These are phyloP conservation scores for Brachionus plicatilis DNA, from an alignment of 1,140 invertebrate species.

Conservation along the genomic window DNA sequence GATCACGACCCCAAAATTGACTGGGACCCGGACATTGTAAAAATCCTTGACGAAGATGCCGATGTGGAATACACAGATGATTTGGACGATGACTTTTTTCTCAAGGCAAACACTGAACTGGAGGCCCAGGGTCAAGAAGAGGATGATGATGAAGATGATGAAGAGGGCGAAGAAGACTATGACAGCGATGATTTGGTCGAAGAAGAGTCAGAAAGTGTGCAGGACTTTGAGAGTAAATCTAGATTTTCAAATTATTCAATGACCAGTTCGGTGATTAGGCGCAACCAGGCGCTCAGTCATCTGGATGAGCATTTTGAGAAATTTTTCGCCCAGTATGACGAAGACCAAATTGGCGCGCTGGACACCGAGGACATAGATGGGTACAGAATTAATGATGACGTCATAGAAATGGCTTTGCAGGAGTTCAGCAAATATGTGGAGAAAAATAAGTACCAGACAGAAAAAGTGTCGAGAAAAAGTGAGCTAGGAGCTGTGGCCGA, in stretches of 20 bases:
- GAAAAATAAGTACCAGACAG: slow-evolving; percentile 16
- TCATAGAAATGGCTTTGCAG: slow-evolving; percentile 58
- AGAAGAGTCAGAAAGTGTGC: neutral
- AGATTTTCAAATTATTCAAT: slow-evolving; percentile 88
- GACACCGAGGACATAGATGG: slow-evolving; percentile 85
- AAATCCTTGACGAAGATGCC: slow-evolving; percentile 85
- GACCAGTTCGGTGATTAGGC: slow-evolving; percentile 78
- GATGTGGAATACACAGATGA: slow-evolving; percentile 74
- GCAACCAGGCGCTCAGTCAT: slow-evolving; percentile 74
- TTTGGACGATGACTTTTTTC: slow-evolving; percentile 84
- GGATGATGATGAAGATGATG: slow-evolving; percentile 41
- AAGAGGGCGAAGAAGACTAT: slow-evolving; percentile 5
- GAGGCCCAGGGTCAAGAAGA: slow-evolving; percentile 52
- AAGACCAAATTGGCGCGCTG: slow-evolving; percentile 78
- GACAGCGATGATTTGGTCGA: slow-evolving; percentile 33
- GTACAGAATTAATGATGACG: slow-evolving; percentile 61
- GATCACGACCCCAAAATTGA: slow-evolving; percentile 68
- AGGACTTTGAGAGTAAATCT: slow-evolving; percentile 66
- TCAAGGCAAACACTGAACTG: slow-evolving; percentile 60
- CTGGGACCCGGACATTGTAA: slow-evolving; percentile 85
- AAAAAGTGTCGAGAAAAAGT: neutral
- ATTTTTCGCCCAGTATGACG: slow-evolving; percentile 74
- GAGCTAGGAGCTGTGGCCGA: neutral
- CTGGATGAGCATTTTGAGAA: slow-evolving; percentile 86
- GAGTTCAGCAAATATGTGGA: slow-evolving; percentile 30